Evolutionary conservation across 1,140 invertebrate species (phyloP).

Genomic region (Drosophila suzukii): DNA sequence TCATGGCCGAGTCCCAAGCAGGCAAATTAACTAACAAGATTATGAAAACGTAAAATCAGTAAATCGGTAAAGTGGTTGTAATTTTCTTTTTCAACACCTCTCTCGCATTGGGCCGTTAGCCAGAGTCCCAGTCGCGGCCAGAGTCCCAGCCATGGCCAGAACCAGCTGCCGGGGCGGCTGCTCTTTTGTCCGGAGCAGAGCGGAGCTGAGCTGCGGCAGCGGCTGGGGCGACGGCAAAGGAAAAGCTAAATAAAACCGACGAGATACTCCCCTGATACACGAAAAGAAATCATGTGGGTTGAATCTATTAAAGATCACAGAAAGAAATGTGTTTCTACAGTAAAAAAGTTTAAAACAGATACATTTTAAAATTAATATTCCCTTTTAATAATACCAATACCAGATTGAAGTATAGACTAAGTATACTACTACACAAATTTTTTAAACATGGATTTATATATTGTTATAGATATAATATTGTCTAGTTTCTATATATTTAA

Average conservation of each 20-base stretch:
- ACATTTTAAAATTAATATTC: too few species aligned
- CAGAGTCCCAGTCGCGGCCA: constrained; percentile 44
- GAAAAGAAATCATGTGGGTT: constrained; percentile 8
- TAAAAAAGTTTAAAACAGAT: background rate
- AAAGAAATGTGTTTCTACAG: background rate
- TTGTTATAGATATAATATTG: too few species aligned
- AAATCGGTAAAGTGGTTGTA: constrained; percentile 83
- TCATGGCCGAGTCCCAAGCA: constrained; percentile 58
- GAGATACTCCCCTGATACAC: constrained; percentile 41
- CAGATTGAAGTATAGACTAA: too few species aligned
- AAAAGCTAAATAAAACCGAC: constrained; percentile 56
- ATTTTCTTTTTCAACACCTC: constrained; percentile 83
- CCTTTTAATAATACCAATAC: too few species aligned
- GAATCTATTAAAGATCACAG: background rate
- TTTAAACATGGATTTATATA: too few species aligned
- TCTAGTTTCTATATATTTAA: too few species aligned
- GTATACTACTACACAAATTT: too few species aligned
- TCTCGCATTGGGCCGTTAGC: constrained; percentile 79
- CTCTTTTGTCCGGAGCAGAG: constrained; percentile 66
- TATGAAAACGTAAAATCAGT: constrained; percentile 83
- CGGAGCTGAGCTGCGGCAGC: constrained; percentile 6
- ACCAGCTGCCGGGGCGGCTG: constrained; percentile 61
- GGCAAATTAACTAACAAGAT: constrained; percentile 82
- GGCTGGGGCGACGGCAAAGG: constrained; percentile 32
- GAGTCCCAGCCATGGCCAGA: constrained; percentile 47